Conservation (phyloP, 1,140 invertebrate genomes). For the Lordiphosa collinella region DNA sequence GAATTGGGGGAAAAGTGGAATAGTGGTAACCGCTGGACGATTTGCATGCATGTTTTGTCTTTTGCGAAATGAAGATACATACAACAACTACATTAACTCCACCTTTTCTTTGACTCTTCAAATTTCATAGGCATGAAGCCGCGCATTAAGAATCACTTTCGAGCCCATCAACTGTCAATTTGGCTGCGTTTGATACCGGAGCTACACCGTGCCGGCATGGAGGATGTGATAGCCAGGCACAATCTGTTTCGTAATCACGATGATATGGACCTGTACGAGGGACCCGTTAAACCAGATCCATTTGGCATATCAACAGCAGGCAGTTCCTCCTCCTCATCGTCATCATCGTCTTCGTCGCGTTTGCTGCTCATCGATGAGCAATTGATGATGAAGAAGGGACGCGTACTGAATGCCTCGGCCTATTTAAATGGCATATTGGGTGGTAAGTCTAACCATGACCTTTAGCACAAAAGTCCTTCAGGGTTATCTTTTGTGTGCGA, state of each 20-base stretch:
- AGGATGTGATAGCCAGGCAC: conserved; percentile 90
- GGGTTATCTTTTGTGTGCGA: neutral
- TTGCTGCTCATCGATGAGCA: conserved; percentile 75
- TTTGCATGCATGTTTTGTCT: conserved; percentile 54
- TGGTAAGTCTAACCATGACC: conserved; percentile 57
- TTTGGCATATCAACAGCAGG: conserved; percentile 75
- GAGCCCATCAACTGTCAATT: conserved; percentile 95
- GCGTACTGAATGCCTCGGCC: conserved; percentile 53
- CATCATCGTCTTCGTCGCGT: conserved; percentile 80
- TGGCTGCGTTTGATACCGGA: conserved; percentile 96
- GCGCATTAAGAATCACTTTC: conserved; percentile 94
- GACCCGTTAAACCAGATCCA: conserved; percentile 89
- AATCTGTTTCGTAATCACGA: conserved; percentile 91
- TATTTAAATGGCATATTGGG: conserved; percentile 76
- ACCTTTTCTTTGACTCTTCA: conserved; percentile 29
- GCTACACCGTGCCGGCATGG: conserved; percentile 92
- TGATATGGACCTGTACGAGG: conserved; percentile 89
- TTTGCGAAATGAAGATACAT: conserved; percentile 30
- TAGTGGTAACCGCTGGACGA: conserved; percentile 50
- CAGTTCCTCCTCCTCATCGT: conserved; percentile 27
- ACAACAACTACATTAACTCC: neutral
- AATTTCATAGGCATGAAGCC: conserved; percentile 89
- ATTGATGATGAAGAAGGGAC: conserved; percentile 71
- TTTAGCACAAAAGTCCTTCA: conserved; percentile 9
- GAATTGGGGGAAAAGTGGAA: conserved; percentile 13